These are phyloP conservation scores for Catalaphyllia jardinei DNA, from an alignment of 64 coral and sea anemone genomes.

Conservation along the genomic window DNA sequence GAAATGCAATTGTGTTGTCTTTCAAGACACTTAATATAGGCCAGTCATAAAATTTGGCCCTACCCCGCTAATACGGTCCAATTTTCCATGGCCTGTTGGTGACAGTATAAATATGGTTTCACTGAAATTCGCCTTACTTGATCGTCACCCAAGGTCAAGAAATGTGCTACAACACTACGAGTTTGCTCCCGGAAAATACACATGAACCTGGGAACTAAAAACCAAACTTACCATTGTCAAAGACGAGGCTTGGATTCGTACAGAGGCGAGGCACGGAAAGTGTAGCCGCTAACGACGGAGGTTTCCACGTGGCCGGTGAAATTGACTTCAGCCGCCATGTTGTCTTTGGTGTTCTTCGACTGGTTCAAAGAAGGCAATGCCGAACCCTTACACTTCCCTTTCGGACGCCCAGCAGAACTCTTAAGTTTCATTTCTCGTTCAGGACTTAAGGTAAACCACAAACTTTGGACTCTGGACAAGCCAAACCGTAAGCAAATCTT, in stretches of 20 bases:
- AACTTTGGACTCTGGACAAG: not conserved
- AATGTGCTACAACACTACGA: too few species aligned
- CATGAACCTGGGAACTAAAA: not conserved
- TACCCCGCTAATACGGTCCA: too few species aligned
- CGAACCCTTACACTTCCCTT: conserved; percentile 54
- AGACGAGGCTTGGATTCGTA: conserved; percentile 99
- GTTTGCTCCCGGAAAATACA: not conserved
- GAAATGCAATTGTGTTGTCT: too few species aligned
- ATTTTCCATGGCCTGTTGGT: too few species aligned
- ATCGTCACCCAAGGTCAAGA: too few species aligned
- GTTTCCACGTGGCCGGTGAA: conserved; percentile 49
- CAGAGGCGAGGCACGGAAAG: conserved; percentile 67
- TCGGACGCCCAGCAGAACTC: conserved; percentile 82
- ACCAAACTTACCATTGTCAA: conserved; percentile 87
- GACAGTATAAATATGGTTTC: too few species aligned
- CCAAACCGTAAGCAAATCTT: not conserved
- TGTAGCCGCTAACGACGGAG: not conserved
- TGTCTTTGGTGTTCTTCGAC: conserved; percentile 38
- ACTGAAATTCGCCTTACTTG: too few species aligned
- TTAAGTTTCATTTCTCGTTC: conserved; percentile 73
- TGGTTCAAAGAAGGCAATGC: conserved; percentile 12
- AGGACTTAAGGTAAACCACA: not conserved
- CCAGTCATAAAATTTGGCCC: too few species aligned
- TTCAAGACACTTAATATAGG: too few species aligned
- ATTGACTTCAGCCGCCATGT: conserved; percentile 53